Evolutionary conservation across 2,113 vertebrate species (phyloP).

Genomic region (Ciconia maguari): DNA sequence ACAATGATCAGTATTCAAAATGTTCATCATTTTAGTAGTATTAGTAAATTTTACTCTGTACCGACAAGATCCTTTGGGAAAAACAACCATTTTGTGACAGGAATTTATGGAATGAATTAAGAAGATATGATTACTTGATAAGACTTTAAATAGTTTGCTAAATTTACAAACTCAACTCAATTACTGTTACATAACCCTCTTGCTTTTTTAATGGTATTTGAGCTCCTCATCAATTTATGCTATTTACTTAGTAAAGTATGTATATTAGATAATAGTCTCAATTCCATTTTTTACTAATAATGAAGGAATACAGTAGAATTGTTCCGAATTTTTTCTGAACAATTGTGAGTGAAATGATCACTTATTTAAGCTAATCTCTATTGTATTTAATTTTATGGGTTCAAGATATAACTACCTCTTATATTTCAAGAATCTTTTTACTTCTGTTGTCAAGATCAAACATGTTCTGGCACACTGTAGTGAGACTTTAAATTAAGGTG

Average conservation of each 20-base stretch:
- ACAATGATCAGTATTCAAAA: not conserved
- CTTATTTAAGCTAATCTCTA: not conserved
- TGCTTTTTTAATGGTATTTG: not conserved
- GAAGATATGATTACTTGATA: not conserved
- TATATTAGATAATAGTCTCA: not conserved
- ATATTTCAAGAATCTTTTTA: not conserved
- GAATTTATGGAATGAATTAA: not conserved
- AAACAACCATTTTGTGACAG: not conserved
- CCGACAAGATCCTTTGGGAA: not conserved
- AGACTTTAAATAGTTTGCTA: not conserved
- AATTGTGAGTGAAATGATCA: not conserved
- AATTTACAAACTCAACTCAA: not conserved
- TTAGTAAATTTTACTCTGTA: conserved; percentile 5
- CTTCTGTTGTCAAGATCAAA: not conserved
- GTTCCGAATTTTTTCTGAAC: not conserved
- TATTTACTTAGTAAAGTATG: not conserved
- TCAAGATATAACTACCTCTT: not conserved
- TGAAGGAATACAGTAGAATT: not conserved
- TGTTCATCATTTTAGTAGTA: not conserved
- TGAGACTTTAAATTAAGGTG: not conserved
- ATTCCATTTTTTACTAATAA: not conserved
- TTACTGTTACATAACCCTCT: not conserved
- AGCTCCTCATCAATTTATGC: not conserved
- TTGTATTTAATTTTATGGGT: not conserved
- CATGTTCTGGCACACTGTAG: not conserved